Conservation (phyloP, 2,888 invertebrate genomes). For the Acleris laterana region DNA sequence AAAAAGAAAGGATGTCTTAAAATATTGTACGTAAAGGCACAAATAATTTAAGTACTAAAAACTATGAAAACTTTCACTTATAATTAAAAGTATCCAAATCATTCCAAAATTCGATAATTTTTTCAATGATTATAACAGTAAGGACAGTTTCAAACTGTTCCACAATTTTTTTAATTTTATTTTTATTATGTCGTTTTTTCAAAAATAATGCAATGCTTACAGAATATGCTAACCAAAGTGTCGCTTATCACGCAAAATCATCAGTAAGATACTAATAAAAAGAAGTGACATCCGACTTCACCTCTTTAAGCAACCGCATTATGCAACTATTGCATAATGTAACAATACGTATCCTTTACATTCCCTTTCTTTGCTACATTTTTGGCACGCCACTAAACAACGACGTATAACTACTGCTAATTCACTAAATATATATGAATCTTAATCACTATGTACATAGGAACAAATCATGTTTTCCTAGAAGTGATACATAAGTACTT, state of each 20-base stretch:
- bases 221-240: neutral
- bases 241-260: neutral
- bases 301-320: neutral
- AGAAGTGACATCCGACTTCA: neutral
- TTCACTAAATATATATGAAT: conserved; percentile 35
- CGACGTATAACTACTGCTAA: conserved; percentile 58
- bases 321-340: neutral
- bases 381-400: conserved; percentile 72
- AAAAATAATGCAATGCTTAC: neutral
- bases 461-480: conserved; percentile 55
- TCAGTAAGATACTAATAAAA: too few species aligned
- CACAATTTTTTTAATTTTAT: neutral
- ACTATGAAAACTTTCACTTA: conserved; percentile 40
- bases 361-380: conserved; percentile 65
- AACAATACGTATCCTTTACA: conserved; percentile 14
- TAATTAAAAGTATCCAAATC: too few species aligned
- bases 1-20: conserved; percentile 47
- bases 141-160: conserved; percentile 18
- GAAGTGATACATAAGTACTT: conserved; percentile 24
- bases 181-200: conserved; percentile 14
- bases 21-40: conserved; percentile 63
- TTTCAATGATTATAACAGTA: neutral
- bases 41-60: conserved; percentile 71
- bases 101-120: too few species aligned
- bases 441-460: conserved; percentile 66